A percentile compares a stretch with the other conserved stretches of the same genome.
Conservation (phyloP, 2,797 vertebrate genomes). For the Protonibea diacanthus region DNA sequence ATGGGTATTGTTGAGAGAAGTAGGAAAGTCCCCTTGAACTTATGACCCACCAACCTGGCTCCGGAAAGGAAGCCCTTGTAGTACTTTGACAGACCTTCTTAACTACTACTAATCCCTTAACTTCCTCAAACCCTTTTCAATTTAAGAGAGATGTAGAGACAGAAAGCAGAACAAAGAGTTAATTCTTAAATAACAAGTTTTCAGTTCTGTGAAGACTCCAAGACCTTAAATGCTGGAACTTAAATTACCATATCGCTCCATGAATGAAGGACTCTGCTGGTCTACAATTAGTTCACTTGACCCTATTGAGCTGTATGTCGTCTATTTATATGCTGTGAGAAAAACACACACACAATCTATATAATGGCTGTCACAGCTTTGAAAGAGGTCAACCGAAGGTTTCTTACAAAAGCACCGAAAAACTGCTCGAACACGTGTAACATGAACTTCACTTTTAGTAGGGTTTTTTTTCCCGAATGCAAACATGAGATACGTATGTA, state of each 20-base stretch:
- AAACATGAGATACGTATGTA: constrained; percentile 23
- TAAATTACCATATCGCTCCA: constrained; percentile 35
- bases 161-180: constrained; percentile 38
- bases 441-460: constrained; percentile 4
- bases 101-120: constrained; percentile 54
- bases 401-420: background rate
- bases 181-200: constrained; percentile 29
- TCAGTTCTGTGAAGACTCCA: constrained; percentile 1
- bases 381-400: constrained; percentile 28
- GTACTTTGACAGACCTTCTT: constrained; percentile 43
- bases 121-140: constrained; percentile 50
- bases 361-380: constrained; percentile 31
- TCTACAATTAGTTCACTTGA: constrained; percentile 26
- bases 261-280: background rate
- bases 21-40: constrained; percentile 46
- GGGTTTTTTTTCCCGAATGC: constrained; percentile 3
- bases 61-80: constrained; percentile 44
- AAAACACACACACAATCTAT: constrained; percentile 13
- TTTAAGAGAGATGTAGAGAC: constrained; percentile 29
- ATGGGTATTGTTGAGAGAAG: constrained; percentile 52
- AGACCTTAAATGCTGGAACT: constrained; percentile 23
- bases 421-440: constrained; percentile 14
- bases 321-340: constrained; percentile 11
- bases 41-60: constrained; percentile 26
- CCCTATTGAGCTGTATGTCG: constrained; percentile 12